These are phyloP conservation scores for Myocastor coypus DNA, from an alignment of 2,113 vertebrate species.

Conservation along the genomic window DNA sequence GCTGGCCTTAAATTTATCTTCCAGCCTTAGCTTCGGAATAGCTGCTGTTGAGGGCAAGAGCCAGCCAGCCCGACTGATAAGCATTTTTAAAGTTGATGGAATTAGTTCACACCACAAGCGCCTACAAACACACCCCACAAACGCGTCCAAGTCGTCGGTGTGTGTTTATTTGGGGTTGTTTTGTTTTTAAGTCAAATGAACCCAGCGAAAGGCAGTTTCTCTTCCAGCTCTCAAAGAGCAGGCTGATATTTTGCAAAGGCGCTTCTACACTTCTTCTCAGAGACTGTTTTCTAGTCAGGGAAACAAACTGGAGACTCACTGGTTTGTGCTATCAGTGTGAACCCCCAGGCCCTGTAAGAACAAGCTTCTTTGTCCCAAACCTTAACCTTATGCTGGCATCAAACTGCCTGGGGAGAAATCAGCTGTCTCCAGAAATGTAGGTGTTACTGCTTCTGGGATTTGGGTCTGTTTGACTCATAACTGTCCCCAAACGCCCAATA, in stretches of 20 bases:
- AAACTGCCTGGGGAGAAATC: background rate
- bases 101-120: background rate
- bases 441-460: fast-evolving
- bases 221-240: background rate
- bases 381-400: background rate
- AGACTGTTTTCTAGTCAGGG: background rate
- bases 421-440: background rate
- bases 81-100: slow-evolving; percentile 6
- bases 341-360: fast-evolving
- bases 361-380: background rate
- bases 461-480: background rate
- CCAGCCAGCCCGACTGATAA: background rate
- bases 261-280: background rate
- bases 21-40: background rate
- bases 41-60: background rate
- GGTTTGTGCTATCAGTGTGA: background rate
- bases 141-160: background rate
- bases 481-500: background rate
- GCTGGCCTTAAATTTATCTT: background rate
- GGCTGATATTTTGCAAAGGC: background rate
- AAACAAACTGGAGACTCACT: background rate
- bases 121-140: background rate
- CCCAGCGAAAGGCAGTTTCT: fast-evolving
- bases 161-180: background rate
- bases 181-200: background rate